phyloP scores from a whole-genome alignment of 2,888 invertebrate genomes.

The Platynereis dumerilii region DNA sequence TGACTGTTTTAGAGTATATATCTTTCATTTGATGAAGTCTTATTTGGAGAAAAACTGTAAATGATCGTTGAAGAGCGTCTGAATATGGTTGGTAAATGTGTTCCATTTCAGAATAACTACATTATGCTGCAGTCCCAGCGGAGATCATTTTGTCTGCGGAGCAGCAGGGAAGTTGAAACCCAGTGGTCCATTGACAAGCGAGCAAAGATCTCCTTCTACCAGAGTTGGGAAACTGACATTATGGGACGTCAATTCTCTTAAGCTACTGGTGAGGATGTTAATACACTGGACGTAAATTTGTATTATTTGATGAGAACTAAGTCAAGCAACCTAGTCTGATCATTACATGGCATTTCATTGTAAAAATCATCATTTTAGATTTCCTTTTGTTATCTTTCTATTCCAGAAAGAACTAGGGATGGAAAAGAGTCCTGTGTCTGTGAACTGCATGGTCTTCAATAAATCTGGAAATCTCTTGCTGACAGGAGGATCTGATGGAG shows the following conservation, averaged over 20 bases:
- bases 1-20: neutral
- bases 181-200: slow-evolving; percentile 35
- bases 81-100: neutral
- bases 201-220: slow-evolving; percentile 32
- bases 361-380: too few species aligned
- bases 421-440: slow-evolving; percentile 54
- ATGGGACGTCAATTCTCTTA: slow-evolving; percentile 69
- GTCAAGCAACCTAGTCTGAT: too few species aligned
- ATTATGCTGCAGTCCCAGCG: slow-evolving; percentile 67
- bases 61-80: neutral
- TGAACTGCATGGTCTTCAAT: slow-evolving; percentile 69
- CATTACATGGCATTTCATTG: too few species aligned
- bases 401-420: slow-evolving; percentile 48
- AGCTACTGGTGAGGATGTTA: too few species aligned
- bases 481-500: slow-evolving; percentile 70
- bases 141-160: slow-evolving; percentile 64
- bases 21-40: neutral
- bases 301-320: too few species aligned
- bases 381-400: neutral
- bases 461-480: slow-evolving; percentile 70
- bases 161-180: slow-evolving; percentile 47
- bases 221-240: slow-evolving; percentile 66
- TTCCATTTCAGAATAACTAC: slow-evolving; percentile 22
- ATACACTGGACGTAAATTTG: too few species aligned
- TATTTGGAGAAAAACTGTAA: neutral